Evolutionary conservation across 2,113 vertebrate species (phyloP).

Genomic region (Gallinago paraguaiae): DNA sequence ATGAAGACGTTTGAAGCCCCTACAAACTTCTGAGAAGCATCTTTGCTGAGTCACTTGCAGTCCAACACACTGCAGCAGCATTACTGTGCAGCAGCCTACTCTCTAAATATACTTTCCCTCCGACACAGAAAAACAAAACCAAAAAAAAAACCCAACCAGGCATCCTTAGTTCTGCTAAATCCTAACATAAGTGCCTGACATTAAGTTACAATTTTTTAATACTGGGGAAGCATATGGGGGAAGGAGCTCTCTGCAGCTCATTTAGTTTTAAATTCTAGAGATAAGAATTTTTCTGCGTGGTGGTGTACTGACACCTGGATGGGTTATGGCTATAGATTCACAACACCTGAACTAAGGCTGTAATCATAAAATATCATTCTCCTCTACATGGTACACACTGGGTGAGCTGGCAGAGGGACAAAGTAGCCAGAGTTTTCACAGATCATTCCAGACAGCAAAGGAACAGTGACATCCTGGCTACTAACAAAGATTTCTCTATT

Average conservation of each 20-base stretch:
- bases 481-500: not conserved
- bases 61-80: not conserved
- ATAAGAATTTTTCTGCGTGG: not conserved
- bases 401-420: not conserved
- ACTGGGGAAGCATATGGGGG: not conserved
- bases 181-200: not conserved
- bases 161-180: not conserved
- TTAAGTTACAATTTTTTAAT: not conserved
- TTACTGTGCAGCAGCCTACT: not conserved
- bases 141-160: not conserved
- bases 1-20: not conserved
- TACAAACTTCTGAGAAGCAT: not conserved
- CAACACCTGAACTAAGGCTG: not conserved
- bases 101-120: not conserved
- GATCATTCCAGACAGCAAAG: not conserved
- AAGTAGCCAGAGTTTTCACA: not conserved
- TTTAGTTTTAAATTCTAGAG: not conserved
- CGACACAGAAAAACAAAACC: not conserved
- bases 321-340: not conserved
- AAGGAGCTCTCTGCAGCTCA: not conserved
- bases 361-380: not conserved
- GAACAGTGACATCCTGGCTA: not conserved
- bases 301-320: not conserved
- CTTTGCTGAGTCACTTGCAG: not conserved
- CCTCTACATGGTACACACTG: not conserved